These are phyloP conservation scores for Cheirogaleus medius DNA, from an alignment of 2,113 vertebrate genomes.

Conservation along the genomic window DNA sequence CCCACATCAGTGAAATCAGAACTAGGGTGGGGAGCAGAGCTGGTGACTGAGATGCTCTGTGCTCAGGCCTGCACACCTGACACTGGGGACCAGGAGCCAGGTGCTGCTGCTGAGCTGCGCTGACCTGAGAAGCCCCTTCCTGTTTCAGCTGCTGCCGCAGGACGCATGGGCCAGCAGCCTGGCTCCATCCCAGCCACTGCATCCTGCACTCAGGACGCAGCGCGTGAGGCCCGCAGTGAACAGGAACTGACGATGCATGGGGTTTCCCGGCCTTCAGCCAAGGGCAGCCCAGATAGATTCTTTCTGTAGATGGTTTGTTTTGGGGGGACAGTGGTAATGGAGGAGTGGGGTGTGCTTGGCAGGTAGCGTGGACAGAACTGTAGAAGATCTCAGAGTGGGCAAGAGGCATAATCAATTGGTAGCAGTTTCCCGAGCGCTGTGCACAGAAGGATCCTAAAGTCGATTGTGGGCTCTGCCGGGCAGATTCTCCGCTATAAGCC, in stretches of 20 bases:
- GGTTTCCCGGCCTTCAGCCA: background rate
- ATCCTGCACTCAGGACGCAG: background rate
- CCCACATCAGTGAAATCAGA: background rate
- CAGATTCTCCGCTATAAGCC: background rate
- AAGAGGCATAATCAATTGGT: background rate
- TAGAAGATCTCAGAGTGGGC: background rate
- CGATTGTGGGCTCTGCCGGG: background rate
- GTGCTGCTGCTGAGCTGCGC: background rate
- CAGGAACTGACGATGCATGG: background rate
- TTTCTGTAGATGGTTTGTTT: background rate
- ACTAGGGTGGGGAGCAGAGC: accelerated
- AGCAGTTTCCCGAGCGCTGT: background rate
- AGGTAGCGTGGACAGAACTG: too few species aligned
- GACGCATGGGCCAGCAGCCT: background rate
- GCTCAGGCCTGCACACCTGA: background rate
- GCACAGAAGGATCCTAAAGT: background rate
- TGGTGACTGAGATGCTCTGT: background rate
- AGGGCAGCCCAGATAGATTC: background rate
- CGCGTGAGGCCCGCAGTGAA: background rate
- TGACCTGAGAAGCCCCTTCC: background rate
- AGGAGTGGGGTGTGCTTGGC: background rate
- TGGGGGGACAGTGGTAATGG: too few species aligned
- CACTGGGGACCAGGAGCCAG: background rate
- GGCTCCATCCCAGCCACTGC: background rate
- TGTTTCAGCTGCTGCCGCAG: background rate